Base-by-base conservation (phyloP, 1,140 invertebrate species). In the Dolichoris vasculosae region DNA sequence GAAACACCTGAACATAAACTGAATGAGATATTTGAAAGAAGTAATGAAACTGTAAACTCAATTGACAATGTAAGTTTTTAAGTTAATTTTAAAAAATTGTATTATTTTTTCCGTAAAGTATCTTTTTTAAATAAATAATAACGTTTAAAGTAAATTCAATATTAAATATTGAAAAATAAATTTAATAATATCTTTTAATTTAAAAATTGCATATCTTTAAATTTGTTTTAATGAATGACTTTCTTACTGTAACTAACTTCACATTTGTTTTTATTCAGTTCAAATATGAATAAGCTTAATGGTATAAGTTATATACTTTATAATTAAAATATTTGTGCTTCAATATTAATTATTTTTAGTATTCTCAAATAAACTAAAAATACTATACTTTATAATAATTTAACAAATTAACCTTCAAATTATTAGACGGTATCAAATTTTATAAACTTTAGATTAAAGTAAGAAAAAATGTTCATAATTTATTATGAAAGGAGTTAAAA, bases 1-100 rank as follows among this genome's bases (percentile, higher is more conserved):
- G 91, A 92, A 81, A 92, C 92, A 51, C 91, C 91, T 35, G 82
- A 88, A 30, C 84, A 64, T 59, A 85, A 88, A 85, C 8, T 85
- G 51, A 64, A n/a, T 13, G 43, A 43, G 26, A 81, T 69, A 30
- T 64, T 76, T 81, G 4, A 76, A 64, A 67, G 35, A 20, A 73
- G 38, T 64, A 48, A 73, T 67, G 73, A 69, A 77, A 78, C 43
- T 51, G 40, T 26, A 48, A 77, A 82, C 23, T 67, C 35, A 51
- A 35, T 67, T 51, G 40, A 76, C 20, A 86, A 20, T 64, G 59
- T 82, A 82, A 85, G 67, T 83, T 76, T 59, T 64, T 43, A 38
- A 23, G 38, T 69, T 38, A 69, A 26, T 46, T 46, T 59, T 26
- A 59, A 59, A 2, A 26, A 59, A 26, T 59, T 13, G 8, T 59